phyloP scores from a whole-genome alignment of 2,113 vertebrate genomes.

The Scopus umbretta region DNA sequence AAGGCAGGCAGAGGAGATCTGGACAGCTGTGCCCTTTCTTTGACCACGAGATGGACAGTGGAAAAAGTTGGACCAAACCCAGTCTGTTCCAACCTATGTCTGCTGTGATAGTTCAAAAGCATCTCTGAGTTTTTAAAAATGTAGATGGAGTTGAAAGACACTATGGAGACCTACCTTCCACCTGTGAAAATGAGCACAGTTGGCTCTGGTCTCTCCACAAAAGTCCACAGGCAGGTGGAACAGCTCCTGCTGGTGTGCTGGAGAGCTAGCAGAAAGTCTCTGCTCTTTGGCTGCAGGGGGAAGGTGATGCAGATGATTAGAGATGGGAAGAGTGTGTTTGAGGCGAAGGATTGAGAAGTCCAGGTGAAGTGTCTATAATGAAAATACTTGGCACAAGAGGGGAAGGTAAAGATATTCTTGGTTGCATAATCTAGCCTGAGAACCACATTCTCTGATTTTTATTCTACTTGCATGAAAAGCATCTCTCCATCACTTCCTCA shows the following conservation, averaged over 20 bases:
- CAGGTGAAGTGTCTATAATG: not conserved
- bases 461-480: not conserved
- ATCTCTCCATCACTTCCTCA: not conserved
- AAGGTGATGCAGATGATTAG: not conserved
- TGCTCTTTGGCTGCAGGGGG: not conserved
- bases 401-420: not conserved
- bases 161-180: not conserved
- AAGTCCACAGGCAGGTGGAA: not conserved
- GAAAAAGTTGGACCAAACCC: not conserved
- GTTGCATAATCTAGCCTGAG: not conserved
- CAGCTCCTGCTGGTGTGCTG: not conserved
- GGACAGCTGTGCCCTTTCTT: not conserved
- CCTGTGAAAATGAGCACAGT: accelerated
- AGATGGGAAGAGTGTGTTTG: not conserved
- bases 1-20: not conserved
- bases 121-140: not conserved
- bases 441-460: not conserved
- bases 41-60: no score
- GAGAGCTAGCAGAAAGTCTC: not conserved
- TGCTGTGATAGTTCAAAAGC: not conserved
- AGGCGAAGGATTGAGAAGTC: not conserved
- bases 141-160: not conserved
- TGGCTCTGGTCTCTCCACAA: not conserved
- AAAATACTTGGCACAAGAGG: not conserved
- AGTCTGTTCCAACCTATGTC: not conserved